These are phyloP conservation scores for Sylvilagus floridanus DNA, from an alignment of 2,797 vertebrate species.

Conservation along the genomic window DNA sequence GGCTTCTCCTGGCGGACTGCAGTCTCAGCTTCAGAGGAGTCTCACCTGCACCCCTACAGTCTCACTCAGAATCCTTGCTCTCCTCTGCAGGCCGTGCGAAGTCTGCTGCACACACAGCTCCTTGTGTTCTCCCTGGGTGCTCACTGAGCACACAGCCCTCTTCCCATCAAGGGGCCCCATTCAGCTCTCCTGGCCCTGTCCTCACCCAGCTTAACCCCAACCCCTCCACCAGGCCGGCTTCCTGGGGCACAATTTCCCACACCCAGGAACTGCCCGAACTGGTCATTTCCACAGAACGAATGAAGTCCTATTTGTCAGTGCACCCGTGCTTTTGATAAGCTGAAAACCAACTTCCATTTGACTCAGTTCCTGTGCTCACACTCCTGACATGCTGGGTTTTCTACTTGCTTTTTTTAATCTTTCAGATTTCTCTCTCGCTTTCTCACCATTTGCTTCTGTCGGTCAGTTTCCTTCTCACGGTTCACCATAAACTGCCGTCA, in stretches of 20 bases:
- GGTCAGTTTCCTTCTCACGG: neutral
- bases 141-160: neutral
- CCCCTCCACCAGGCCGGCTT: neutral
- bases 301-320: neutral
- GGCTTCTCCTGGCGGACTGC: neutral
- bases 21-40: neutral
- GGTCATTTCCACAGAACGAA: neutral
- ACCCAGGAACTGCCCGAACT: too few species aligned
- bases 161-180: neutral
- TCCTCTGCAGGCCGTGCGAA: neutral
- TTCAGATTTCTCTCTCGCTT: neutral
- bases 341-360: neutral
- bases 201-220: neutral
- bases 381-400: too few species aligned
- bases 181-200: neutral
- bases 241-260: neutral
- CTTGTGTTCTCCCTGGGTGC: neutral
- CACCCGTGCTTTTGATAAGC: neutral
- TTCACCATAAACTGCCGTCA: neutral
- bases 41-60: neutral
- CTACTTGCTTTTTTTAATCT: neutral
- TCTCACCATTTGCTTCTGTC: too few species aligned
- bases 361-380: neutral
- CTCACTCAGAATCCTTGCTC: neutral
- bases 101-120: neutral